phyloP scores from a whole-genome alignment of 1,140 invertebrate species.

The Ips typographus region DNA sequence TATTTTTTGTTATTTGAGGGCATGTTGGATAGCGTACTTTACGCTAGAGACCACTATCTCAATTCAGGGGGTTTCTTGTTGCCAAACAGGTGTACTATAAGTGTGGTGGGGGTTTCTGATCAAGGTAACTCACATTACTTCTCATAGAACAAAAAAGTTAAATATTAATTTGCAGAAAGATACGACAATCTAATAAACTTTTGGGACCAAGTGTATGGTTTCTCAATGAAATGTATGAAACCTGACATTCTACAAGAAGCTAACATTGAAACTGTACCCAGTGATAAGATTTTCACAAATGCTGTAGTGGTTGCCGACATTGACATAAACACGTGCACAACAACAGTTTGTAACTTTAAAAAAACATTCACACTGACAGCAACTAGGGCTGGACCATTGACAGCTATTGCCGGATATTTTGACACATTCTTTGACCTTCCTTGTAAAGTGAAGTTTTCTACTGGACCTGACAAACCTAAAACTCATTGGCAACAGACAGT shows the following conservation, averaged over 20 bases:
- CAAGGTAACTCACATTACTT: conserved; percentile 58
- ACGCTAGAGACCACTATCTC: conserved; percentile 88
- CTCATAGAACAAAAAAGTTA: not conserved
- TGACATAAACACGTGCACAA: conserved; percentile 80
- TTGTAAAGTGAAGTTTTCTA: conserved; percentile 66
- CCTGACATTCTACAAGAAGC: conserved; percentile 87
- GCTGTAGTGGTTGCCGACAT: conserved; percentile 67
- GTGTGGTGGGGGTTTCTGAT: conserved; percentile 87
- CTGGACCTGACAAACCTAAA: conserved; percentile 69
- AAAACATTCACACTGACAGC: conserved; percentile 75
- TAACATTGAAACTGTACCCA: conserved; percentile 80
- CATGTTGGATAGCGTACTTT: conserved; percentile 92
- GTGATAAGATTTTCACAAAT: conserved; percentile 75
- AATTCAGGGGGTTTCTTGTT: conserved; percentile 72
- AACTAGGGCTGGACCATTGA: conserved; percentile 72
- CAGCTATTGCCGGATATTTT: conserved; percentile 92
- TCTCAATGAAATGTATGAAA: conserved; percentile 94
- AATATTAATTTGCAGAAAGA: conserved; percentile 56
- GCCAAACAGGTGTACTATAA: conserved; percentile 88
- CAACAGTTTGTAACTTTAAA: conserved; percentile 78
- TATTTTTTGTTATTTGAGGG: conserved; percentile 98
- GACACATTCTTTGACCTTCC: conserved; percentile 83
- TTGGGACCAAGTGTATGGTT: conserved; percentile 97
- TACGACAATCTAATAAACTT: conserved; percentile 77
- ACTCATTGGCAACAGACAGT: conserved; percentile 99